Base-by-base conservation (phyloP, 2,797 vertebrate species). In the Acanthopagrus latus region DNA sequence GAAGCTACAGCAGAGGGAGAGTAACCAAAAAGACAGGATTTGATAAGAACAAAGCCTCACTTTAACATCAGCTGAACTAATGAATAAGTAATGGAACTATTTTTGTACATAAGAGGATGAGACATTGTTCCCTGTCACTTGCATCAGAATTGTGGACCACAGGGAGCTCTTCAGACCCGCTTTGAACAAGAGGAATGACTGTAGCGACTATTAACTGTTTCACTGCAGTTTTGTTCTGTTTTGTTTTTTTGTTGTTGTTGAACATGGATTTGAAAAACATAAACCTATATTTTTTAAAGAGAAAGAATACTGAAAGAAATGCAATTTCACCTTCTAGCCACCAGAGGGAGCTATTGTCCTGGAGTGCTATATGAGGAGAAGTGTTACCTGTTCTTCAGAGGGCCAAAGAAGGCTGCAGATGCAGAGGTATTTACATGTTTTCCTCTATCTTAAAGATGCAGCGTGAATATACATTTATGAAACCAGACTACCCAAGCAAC, bases 341-440 rank as follows among this genome's bases (percentile, higher is more conserved):
- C 85, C 84, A 56, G 70, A 70, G 0, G 2, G 89, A 1, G 59
- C 75, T 43, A 3, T 79, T 94, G 75, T 64, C 11, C 44, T 17
- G 87, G 90, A 33, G 66, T 90, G 11, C 2, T 64, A 2, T 59
- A 81, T 1, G 56, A 71, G 20, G 82, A 70, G 18, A 91, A 77
- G 74, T 88, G 90, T 73, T 91, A 89, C 43, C 70, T 76, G 83
- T 92, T 91, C 81, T 89, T 92, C 64, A 66, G 1, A 14, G 62
- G 2, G 11, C 86, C 78, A 46, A 86, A 52, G 67, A 71, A 0
- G 0, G 86, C 79, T 14, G 20, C 11, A 25, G 77, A 90, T 50
- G 88, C 92, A 10, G 88, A 94, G 89, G 90, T 93, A 69, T 21
- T 44, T 12, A 13, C 23, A 46, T 2, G 7, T 29, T 20, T 5